phyloP scores from a whole-genome alignment of 2,888 invertebrate species.

The Stenotaenia linearis region DNA sequence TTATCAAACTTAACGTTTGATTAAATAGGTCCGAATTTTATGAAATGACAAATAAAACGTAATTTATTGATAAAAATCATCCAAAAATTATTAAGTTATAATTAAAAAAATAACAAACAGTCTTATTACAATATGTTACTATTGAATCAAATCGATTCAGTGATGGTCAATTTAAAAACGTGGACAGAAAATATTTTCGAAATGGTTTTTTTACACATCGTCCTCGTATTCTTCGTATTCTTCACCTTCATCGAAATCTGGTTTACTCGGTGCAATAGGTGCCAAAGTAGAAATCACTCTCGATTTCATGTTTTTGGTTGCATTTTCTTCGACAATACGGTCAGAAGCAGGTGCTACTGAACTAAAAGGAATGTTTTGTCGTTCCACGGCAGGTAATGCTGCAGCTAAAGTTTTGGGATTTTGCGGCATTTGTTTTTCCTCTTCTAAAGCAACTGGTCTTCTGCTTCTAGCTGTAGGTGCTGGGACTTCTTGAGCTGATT shows the following conservation, averaged over 20 bases:
- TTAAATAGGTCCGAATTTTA: no score
- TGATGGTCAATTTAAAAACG: background rate
- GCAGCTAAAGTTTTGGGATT: conserved; percentile 2
- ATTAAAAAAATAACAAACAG: no score
- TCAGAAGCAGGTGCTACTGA: background rate
- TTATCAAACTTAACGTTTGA: no score
- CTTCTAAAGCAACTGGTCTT: background rate
- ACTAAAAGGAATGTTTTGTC: background rate
- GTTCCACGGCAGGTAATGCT: background rate
- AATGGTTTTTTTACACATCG: background rate
- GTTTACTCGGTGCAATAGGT: background rate
- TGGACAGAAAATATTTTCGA: background rate
- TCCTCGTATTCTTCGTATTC: background rate
- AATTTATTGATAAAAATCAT: no score
- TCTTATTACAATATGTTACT: background rate
- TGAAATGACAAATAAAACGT: no score
- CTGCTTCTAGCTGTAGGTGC: background rate
- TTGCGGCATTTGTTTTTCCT: background rate
- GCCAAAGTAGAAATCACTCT: background rate
- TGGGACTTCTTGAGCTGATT: background rate
- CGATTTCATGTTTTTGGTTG: background rate
- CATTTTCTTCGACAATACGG: background rate
- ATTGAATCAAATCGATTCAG: background rate
- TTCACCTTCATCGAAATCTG: background rate
- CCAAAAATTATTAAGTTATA: no score